Percentiles rank a stretch among this genome's conserved stretches.
These are phyloP conservation scores for Leptinotarsa texana DNA, from an alignment of 1,140 invertebrate genomes.

Conservation along the genomic window DNA sequence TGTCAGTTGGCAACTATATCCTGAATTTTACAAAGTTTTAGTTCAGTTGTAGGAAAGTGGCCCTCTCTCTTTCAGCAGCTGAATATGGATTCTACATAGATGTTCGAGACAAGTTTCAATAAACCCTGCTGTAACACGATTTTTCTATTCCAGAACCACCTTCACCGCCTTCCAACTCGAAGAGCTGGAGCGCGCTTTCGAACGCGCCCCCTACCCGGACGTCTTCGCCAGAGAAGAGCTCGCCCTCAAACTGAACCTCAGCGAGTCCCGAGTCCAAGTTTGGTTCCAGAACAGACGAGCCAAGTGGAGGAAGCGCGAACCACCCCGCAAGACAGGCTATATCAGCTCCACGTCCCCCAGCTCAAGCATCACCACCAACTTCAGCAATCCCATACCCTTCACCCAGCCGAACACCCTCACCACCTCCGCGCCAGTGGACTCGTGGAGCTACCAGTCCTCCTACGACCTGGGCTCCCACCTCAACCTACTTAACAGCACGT, in stretches of 20 bases:
- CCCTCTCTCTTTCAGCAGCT: too few species aligned
- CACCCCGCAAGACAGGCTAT: slow-evolving; percentile 85
- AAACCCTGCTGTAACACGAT: too few species aligned
- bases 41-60: too few species aligned
- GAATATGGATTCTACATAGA: too few species aligned
- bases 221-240: slow-evolving; percentile 94
- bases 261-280: slow-evolving; percentile 92
- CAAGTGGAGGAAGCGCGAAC: slow-evolving; percentile 97
- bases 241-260: slow-evolving; percentile 85
- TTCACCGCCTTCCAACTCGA: slow-evolving; percentile 96
- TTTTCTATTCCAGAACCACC: slow-evolving; percentile 75
- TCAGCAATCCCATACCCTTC: slow-evolving; percentile 68
- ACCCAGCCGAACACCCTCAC: slow-evolving; percentile 66
- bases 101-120: too few species aligned
- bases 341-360: slow-evolving; percentile 50
- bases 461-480: slow-evolving; percentile 74
- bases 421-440: slow-evolving; percentile 68
- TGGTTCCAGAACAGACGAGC: slow-evolving; percentile 94
- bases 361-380: slow-evolving; percentile 65
- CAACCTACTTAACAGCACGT: slow-evolving; percentile 71
- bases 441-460: slow-evolving; percentile 76
- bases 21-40: too few species aligned
- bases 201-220: slow-evolving; percentile 93
- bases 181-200: slow-evolving; percentile 91
- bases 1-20: too few species aligned